Conservation (phyloP, 2,888 invertebrate genomes). For the Hydraecia micacea region DNA sequence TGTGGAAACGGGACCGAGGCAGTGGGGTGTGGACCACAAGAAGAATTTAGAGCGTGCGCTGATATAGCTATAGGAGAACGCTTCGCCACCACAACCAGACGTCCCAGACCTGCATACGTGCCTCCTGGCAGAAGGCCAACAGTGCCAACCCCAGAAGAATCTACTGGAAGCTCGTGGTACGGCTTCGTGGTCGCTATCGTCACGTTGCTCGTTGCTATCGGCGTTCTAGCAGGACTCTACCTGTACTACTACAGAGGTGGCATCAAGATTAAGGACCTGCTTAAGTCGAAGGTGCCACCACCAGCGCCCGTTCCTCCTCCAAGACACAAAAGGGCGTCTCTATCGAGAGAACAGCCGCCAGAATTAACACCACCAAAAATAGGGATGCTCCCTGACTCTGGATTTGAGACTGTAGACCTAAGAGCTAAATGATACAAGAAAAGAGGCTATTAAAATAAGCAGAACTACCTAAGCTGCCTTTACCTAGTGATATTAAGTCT, state of each 20-base stretch:
- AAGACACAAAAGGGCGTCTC: slow-evolving; percentile 83
- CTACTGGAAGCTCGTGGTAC: slow-evolving; percentile 87
- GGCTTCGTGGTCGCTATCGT: slow-evolving; percentile 91
- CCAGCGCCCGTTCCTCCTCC: slow-evolving; percentile 86
- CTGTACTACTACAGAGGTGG: slow-evolving; percentile 94
- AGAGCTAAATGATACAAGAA: slow-evolving; percentile 76
- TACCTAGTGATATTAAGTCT: slow-evolving; percentile 71
- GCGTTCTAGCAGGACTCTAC: slow-evolving; percentile 92
- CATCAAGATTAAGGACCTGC: slow-evolving; percentile 91
- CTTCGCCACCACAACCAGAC: slow-evolving; percentile 83
- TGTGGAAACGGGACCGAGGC: slow-evolving; percentile 94
- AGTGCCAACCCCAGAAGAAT: slow-evolving; percentile 84
- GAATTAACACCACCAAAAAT: slow-evolving; percentile 82
- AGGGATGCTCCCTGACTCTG: slow-evolving; percentile 82
- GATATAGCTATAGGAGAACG: slow-evolving; percentile 93
- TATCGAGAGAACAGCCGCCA: slow-evolving; percentile 83
- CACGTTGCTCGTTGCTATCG: slow-evolving; percentile 92
- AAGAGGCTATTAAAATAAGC: slow-evolving; percentile 63
- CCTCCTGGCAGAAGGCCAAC: slow-evolving; percentile 85
- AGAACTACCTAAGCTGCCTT: slow-evolving; percentile 63
- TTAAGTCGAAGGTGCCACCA: slow-evolving; percentile 85
- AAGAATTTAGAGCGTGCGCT: slow-evolving; percentile 96
- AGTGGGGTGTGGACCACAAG: slow-evolving; percentile 97
- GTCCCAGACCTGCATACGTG: slow-evolving; percentile 86
- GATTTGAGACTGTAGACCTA: slow-evolving; percentile 88